These are phyloP conservation scores for Drosophila nr. fundita DNA, from an alignment of 2,888 invertebrate genomes.

Conservation along the genomic window DNA sequence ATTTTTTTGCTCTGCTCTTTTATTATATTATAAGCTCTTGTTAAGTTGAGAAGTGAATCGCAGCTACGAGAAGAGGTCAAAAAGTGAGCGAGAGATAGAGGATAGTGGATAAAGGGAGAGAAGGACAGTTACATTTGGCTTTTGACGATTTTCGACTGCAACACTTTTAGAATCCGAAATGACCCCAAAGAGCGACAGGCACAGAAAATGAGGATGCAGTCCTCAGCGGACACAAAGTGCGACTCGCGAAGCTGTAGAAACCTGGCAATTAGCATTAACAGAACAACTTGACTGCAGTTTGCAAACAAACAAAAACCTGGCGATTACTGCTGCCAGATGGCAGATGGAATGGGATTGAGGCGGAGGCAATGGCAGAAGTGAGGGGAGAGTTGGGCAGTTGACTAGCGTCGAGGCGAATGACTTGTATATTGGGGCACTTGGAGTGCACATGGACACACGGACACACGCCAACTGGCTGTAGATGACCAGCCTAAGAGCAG, in stretches of 20 bases:
- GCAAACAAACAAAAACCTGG: slow-evolving; percentile 55
- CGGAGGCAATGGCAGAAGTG: background rate
- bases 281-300: slow-evolving; percentile 71
- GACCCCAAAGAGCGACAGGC: slow-evolving; percentile 56
- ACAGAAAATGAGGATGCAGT: slow-evolving; percentile 34
- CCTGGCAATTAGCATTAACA: slow-evolving; percentile 71
- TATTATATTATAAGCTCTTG: background rate
- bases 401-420: slow-evolving; percentile 63
- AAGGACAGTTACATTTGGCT: slow-evolving; percentile 5
- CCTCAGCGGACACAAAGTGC: slow-evolving; percentile 40
- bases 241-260: slow-evolving; percentile 31
- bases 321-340: background rate
- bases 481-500: slow-evolving; percentile 66
- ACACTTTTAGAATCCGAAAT: slow-evolving; percentile 71
- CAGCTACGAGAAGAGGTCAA: background rate
- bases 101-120: too few relatives aligned
- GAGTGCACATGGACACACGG: slow-evolving; percentile 10
- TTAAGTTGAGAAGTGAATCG: background rate
- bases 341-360: background rate
- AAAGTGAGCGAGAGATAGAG: background rate
- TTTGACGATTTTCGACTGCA: slow-evolving; percentile 43
- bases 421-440: slow-evolving; percentile 67
- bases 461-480: slow-evolving; percentile 3
- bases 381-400: background rate
- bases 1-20: background rate